Percentiles rank a stretch among this genome's conserved stretches.
These are phyloP conservation scores for Anoplophora glabripennis DNA, from an alignment of 1,140 invertebrate species.

Conservation along the genomic window DNA sequence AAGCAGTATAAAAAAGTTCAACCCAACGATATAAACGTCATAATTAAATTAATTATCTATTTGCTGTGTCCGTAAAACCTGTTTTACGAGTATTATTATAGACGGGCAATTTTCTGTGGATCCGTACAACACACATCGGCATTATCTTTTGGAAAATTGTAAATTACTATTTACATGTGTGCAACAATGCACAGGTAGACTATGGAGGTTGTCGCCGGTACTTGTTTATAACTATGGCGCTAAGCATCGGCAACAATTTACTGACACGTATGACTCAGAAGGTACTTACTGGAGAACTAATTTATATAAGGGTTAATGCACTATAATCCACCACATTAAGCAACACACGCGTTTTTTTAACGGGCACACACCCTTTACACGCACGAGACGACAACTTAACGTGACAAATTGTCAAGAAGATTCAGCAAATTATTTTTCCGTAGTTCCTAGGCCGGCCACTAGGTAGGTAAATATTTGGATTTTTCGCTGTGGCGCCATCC, in stretches of 20 bases:
- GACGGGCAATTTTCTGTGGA: not conserved
- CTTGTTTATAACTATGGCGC: constrained; percentile 28
- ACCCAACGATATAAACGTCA: constrained; percentile 5
- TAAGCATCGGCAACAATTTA: constrained; percentile 10
- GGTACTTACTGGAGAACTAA: constrained; percentile 27
- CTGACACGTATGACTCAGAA: not conserved
- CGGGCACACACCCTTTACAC: constrained; percentile 35
- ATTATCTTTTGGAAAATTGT: not conserved
- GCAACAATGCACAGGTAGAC: constrained; percentile 15
- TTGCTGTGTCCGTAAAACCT: not conserved
- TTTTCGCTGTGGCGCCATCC: too few species aligned
- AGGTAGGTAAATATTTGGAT: not conserved
- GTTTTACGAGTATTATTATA: not conserved
- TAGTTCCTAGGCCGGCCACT: constrained; percentile 8
- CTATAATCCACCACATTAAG: constrained; percentile 31
- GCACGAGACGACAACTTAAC: constrained; percentile 29
- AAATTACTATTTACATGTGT: not conserved
- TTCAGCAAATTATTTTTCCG: constrained; percentile 18
- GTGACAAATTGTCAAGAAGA: constrained; percentile 33
- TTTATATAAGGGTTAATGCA: constrained; percentile 19
- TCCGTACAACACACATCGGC: not conserved
- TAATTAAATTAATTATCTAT: constrained; percentile 18
- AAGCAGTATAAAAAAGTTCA: not conserved
- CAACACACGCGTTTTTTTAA: constrained; percentile 24
- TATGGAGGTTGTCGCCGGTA: constrained; percentile 32